Evolutionary conservation across 2,113 vertebrate species (phyloP), one percentile per base, ranked within the genome.

Genomic region (Pyrgilauda ruficollis): DNA sequence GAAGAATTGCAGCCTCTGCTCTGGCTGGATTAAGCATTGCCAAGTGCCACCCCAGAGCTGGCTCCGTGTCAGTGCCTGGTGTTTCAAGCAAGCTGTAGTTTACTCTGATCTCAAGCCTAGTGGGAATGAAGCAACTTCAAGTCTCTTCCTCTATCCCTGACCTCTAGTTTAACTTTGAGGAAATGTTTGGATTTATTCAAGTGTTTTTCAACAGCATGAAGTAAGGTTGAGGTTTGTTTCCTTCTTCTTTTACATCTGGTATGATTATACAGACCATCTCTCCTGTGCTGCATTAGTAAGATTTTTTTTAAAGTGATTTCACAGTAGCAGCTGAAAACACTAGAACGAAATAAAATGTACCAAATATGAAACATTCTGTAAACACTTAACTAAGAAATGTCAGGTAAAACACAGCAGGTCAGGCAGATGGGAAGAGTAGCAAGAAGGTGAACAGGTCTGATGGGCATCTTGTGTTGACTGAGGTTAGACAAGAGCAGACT

Each of bases 141-240:
- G 31, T 61, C 75, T 74, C 59, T 73, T 90, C 87, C 59, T 90
- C 56, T 89, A 11, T 27, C 68, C 44, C 55, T 85, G 72, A 86
- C 87, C 78, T 90, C 61, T 2, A 8, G 72, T 81, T 88, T 90
- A 81, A 70, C 59, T 91, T 81, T 33, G 76, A 88, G 67, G 83
- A 72, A 85, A 94, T 77, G 47, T 90, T 87, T 92, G 87, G 66
- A 55, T 91, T 78, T 63, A 67, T 77, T 92, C 47, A 56, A 84
- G 43, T 35, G 56, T 67, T 94, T 94, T 86, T 88, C 59, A 56
- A 61, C 50, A 86, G 79, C 47, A 11, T 27, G 41, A 52, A 92
- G 70, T 27, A 74, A 80, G 63, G 67, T 47, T 1, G 19, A 76
- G 27, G 26, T 67, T 78, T 88, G 21, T 68, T 90, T 94, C 28